Evolutionary conservation across 2,888 invertebrate genomes (phyloP).

Genomic region (Anodontia alba): DNA sequence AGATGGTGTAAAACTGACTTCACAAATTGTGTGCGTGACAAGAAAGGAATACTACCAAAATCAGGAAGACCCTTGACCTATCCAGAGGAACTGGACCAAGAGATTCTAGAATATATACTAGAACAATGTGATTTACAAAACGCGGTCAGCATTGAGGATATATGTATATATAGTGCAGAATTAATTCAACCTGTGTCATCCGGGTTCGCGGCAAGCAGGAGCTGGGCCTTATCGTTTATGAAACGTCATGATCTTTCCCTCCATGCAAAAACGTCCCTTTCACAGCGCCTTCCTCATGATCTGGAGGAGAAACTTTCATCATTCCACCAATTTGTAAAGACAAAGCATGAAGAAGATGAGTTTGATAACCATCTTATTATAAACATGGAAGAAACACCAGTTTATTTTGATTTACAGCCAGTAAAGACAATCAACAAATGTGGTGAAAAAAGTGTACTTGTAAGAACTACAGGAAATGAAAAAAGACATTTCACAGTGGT

Average conservation of each 20-base stretch:
- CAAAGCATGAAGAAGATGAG: constrained; percentile 28
- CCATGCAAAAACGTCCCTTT: constrained; percentile 11
- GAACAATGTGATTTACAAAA: constrained; percentile 18
- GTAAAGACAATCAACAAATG: no score
- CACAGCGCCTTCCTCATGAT: constrained; percentile 9
- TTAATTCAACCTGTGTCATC: not conserved
- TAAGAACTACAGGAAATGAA: no score
- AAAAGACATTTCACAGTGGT: constrained; percentile 41
- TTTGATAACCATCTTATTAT: constrained; percentile 44
- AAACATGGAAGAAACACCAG: constrained; percentile 47
- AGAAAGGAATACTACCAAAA: no score
- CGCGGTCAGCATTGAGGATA: constrained; percentile 8
- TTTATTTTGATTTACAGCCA: constrained; percentile 38
- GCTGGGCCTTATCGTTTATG: no score
- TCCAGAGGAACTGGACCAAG: constrained; percentile 22
- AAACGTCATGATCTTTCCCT: no score
- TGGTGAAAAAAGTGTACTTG: no score
- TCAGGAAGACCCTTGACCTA: no score
- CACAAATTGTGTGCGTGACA: not conserved
- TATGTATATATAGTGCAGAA: not conserved
- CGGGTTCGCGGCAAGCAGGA: constrained; percentile 34
- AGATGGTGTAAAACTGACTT: constrained; percentile 20
- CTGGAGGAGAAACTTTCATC: no score
- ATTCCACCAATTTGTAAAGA: no score
- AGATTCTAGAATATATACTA: constrained; percentile 9